Evolutionary conservation across 2,797 vertebrate genomes (phyloP), one percentile per base, ranked within the genome.

Genomic region (Microchirus variegatus): DNA sequence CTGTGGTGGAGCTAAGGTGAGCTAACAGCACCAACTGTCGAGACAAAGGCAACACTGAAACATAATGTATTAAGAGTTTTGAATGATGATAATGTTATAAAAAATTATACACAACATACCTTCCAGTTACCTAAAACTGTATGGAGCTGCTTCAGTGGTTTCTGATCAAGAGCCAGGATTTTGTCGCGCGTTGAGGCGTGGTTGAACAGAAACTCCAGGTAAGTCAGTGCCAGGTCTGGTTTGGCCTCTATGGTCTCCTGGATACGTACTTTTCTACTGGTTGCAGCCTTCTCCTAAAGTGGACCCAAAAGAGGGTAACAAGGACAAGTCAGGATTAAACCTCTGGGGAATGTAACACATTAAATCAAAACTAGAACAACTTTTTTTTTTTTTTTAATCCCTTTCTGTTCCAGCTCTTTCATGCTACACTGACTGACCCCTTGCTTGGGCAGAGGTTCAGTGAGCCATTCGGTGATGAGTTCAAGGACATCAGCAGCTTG

Each of bases 391-490:
- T n/a, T n/a, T n/a, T n/a, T n/a, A n/a, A 56, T 44, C 9, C 15
- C 2, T 45, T 19, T 11, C 35, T 2, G 15, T 22, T 35, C n/a
- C 13, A 16, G 38, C 12, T 41, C 4, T 48, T 14, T 11, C 2
- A 1, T 19, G 47, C 9, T 31, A 3, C 2, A 16, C 2, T 31
- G 1, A 79, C 82, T 43, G 52, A 98, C 96, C 93, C 41, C 69
- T 13, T 77, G 78, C 18, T 80, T 83, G 19, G 85, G 87, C 50
- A 90, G 70, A 0, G 88, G 76, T 22, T 92, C 89, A 0, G 86
- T 82, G 42, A 99, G 89, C 97, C 96, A 99, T 9, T 96, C 94
- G 0, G 79, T 93, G 60, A 94, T 55, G 16, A 99, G 92, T 38
- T 97, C 95, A 13, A 97, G 37, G 61, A 97, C 0, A 9, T 93